A percentile compares a stretch with the other conserved stretches of the same genome.
Conservation (phyloP, 2,888 invertebrate species). For the Heliconius hortense region DNA sequence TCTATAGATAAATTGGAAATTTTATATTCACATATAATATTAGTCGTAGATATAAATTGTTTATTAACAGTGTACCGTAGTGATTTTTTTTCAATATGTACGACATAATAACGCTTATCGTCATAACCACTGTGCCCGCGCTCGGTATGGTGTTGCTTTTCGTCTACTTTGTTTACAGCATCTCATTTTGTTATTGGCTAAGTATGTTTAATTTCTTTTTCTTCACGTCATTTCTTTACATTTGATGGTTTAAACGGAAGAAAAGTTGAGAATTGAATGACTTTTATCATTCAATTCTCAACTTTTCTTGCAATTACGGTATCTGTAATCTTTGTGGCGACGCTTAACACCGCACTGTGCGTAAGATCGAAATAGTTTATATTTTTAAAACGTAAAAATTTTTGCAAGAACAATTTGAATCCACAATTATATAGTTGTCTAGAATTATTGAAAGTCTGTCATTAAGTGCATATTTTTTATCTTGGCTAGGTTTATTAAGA, state of each 20-base stretch:
- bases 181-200: neutral
- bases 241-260: no score
- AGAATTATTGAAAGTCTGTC: no score
- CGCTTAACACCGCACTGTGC: no score
- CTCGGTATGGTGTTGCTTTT: neutral
- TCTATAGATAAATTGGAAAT: neutral
- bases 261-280: no score
- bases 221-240: neutral
- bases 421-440: no score
- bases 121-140: neutral
- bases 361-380: no score
- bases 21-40: neutral
- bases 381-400: no score
- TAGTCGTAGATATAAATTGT: conserved; percentile 6
- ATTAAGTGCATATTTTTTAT: no score
- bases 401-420: no score
- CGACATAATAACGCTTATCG: neutral
- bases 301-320: no score
- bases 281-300: no score
- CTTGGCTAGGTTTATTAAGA: no score
- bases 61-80: neutral
- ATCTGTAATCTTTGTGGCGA: neutral
- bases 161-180: neutral
- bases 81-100: conserved; percentile 8
- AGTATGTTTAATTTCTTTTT: conserved; percentile 3